Conservation (phyloP, 1,140 invertebrate genomes). For the Maniola jurtina region DNA sequence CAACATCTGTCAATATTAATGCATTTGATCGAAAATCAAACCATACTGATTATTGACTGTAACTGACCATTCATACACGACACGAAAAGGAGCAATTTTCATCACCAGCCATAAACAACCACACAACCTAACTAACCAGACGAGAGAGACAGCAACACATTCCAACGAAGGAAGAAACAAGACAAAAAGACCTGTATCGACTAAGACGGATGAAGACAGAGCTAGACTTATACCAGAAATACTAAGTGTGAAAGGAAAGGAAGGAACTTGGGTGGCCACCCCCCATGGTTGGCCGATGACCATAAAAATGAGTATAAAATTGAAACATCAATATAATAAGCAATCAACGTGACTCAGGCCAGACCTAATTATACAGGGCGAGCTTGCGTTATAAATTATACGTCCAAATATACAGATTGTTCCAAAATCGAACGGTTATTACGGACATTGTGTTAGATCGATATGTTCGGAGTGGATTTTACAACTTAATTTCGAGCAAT, state of each 20-base stretch:
- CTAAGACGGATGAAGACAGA: constrained; percentile 52
- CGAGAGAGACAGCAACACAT: constrained; percentile 40
- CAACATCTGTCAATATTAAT: constrained; percentile 54
- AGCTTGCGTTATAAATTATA: constrained; percentile 71
- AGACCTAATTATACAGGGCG: constrained; percentile 73
- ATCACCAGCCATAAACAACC: constrained; percentile 56
- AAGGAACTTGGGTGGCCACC: constrained; percentile 70
- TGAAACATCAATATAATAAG: constrained; percentile 79
- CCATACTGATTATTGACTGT: constrained; percentile 23
- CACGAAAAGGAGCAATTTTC: constrained; percentile 59
- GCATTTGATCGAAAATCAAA: constrained; percentile 35
- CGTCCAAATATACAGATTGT: constrained; percentile 63
- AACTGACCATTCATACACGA: constrained; percentile 26
- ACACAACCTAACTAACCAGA: constrained; percentile 48
- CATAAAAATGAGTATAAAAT: constrained; percentile 79
- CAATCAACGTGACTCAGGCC: constrained; percentile 68
- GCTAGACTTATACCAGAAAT: constrained; percentile 43
- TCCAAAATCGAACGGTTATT: constrained; percentile 45
- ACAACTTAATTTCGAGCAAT: not conserved
- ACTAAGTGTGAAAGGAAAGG: constrained; percentile 44
- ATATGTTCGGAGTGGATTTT: not conserved
- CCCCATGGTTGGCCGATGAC: constrained; percentile 75
- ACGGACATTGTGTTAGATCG: constrained; percentile 1
- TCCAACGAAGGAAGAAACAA: constrained; percentile 28
- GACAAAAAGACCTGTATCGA: constrained; percentile 41